Conservation (phyloP, 2,888 invertebrate genomes). For the Hyppa rectilinea region DNA sequence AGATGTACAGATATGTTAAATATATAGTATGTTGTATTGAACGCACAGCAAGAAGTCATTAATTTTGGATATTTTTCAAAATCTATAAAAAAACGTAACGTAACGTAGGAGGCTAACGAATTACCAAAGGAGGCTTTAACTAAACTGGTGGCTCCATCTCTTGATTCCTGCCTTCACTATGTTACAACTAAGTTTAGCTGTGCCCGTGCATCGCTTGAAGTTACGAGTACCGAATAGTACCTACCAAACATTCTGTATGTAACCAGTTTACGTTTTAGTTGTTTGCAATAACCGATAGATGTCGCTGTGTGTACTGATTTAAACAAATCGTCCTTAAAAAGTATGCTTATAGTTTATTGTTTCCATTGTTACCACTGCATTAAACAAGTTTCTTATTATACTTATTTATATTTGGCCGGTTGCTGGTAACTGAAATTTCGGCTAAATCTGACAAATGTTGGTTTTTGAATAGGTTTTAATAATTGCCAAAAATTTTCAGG, state of each 20-base stretch:
- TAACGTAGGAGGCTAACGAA: not conserved
- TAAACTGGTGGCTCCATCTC: slow-evolving; percentile 46
- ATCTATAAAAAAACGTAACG: slow-evolving; percentile 8
- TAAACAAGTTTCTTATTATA: not conserved
- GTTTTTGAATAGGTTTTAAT: no score
- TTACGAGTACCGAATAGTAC: not conserved
- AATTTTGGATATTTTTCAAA: slow-evolving; percentile 15
- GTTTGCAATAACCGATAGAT: slow-evolving; percentile 15
- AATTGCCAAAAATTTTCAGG: not conserved
- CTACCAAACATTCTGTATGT: not conserved
- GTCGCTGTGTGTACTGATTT: slow-evolving; percentile 29
- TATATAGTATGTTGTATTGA: slow-evolving; percentile 4
- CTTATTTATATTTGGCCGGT: not conserved
- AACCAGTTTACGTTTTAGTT: slow-evolving; percentile 19
- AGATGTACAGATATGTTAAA: not conserved
- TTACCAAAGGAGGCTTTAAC: not conserved
- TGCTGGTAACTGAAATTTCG: not conserved
- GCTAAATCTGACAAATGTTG: not conserved
- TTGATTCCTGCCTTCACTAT: slow-evolving; percentile 3
- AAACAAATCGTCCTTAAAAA: not conserved
- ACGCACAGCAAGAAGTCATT: not conserved
- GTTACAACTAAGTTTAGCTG: not conserved
- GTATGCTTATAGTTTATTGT: no score
- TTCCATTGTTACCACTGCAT: not conserved
- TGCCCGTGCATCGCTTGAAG: not conserved